phyloP scores from a whole-genome alignment of 2,888 invertebrate genomes.

The Acrocyrtus sp. region DNA sequence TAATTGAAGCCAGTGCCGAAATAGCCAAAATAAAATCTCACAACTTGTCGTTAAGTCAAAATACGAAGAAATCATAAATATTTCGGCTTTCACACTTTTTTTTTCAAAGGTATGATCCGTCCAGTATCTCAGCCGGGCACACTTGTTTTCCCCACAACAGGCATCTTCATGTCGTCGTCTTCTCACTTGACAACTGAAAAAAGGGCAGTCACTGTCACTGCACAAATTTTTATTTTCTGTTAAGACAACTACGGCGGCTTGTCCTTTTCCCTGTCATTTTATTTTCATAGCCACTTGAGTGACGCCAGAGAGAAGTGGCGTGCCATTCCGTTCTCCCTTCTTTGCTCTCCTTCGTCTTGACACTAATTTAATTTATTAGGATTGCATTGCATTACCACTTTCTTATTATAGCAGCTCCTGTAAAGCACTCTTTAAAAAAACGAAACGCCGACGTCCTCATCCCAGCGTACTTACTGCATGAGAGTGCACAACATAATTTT shows the following conservation, averaged over 20 bases:
- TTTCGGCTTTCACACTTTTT: too few relatives aligned
- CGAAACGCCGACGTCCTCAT: neutral
- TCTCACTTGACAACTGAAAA: too few relatives aligned
- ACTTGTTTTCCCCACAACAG: too few relatives aligned
- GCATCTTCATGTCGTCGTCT: too few relatives aligned
- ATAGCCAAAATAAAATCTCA: too few relatives aligned
- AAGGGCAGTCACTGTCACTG: too few relatives aligned
- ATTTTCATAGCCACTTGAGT: neutral
- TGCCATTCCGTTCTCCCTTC: neutral
- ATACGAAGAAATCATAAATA: too few relatives aligned
- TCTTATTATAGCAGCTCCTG: neutral
- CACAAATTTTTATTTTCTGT: neutral
- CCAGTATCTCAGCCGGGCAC: too few relatives aligned
- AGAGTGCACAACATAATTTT: neutral
- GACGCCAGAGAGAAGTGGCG: neutral
- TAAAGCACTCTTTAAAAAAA: neutral
- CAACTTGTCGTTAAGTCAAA: too few relatives aligned
- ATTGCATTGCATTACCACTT: neutral
- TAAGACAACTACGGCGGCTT: neutral
- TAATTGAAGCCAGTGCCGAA: too few relatives aligned
- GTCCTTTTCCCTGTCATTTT: neutral
- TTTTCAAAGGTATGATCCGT: too few relatives aligned
- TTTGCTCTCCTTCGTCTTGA: conserved; percentile 4
- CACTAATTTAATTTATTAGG: conserved; percentile 20
- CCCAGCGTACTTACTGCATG: neutral